phyloP scores from a whole-genome alignment of 2,888 invertebrate species.

The Dastarcus helophoroides region DNA sequence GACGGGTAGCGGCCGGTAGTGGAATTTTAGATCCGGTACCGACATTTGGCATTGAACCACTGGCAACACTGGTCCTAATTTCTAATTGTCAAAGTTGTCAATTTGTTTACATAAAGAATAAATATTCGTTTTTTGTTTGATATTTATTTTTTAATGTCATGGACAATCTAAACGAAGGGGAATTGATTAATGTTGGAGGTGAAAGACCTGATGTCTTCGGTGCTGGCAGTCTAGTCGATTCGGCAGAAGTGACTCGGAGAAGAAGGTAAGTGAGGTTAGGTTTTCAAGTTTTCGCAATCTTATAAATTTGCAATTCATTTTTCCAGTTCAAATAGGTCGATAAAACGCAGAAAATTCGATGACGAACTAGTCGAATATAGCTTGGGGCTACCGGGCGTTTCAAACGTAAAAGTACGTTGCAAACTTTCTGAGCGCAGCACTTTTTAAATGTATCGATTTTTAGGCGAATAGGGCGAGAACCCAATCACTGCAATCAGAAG shows the following conservation, averaged over 20 bases:
- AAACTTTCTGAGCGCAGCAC: background rate
- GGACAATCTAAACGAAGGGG: slow-evolving; percentile 22
- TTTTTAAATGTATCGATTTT: slow-evolving; percentile 10
- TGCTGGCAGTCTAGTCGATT: slow-evolving; percentile 24
- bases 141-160: no score
- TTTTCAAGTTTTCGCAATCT: slow-evolving; percentile 4
- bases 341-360: slow-evolving; percentile 91
- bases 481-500: slow-evolving; percentile 35
- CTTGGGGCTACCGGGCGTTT: slow-evolving; percentile 50
- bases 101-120: no score
- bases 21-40: no score
- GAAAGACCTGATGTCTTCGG: slow-evolving; percentile 19
- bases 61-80: no score
- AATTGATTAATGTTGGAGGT: slow-evolving; percentile 20
- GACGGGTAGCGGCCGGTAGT: no score
- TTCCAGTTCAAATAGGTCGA: slow-evolving; percentile 79
- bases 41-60: no score
- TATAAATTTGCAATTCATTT: background rate
- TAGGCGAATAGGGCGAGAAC: slow-evolving; percentile 34
- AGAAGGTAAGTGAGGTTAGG: slow-evolving; percentile 24
- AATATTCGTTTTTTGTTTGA: no score
- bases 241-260: slow-evolving; percentile 30
- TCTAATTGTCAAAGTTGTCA: no score
- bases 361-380: slow-evolving; percentile 94
- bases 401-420: slow-evolving; percentile 29